Percentiles rank a stretch among this genome's conserved stretches.
These are phyloP conservation scores for Sarcoramphus papa DNA, from an alignment of 2,797 vertebrate genomes.

Conservation along the genomic window DNA sequence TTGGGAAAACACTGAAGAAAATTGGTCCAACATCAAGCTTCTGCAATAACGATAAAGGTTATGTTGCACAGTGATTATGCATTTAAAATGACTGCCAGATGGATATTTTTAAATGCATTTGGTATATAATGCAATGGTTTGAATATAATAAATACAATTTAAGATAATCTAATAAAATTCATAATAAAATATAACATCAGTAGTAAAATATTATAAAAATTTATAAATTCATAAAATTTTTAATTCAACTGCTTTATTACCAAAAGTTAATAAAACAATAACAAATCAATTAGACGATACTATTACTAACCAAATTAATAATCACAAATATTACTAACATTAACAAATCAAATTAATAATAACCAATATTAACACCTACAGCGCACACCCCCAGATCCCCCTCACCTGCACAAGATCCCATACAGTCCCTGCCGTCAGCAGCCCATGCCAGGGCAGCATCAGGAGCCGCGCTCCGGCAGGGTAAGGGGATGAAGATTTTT, in stretches of 20 bases:
- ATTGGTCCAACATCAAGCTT: neutral
- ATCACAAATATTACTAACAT: neutral
- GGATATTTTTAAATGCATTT: neutral
- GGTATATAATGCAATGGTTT: neutral
- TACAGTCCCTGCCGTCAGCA: neutral
- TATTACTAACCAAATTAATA: neutral
- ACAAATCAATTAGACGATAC: neutral
- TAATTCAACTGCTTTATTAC: neutral
- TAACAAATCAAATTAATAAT: neutral
- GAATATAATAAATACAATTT: neutral
- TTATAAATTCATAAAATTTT: too few relatives aligned
- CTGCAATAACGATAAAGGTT: neutral
- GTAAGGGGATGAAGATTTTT: neutral
- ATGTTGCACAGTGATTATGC: neutral
- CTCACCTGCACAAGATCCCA: fast-evolving
- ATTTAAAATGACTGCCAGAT: neutral
- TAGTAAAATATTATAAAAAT: neutral
- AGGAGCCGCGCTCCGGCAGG: neutral
- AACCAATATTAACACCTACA: neutral
- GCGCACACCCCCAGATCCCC: fast-evolving
- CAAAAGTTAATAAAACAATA: neutral
- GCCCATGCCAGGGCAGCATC: neutral
- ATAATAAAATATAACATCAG: neutral
- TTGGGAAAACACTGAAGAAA: neutral
- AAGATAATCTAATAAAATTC: neutral